phyloP scores from a whole-genome alignment of 2,888 invertebrate species.

The Acanthosoma haemorrhoidale region DNA sequence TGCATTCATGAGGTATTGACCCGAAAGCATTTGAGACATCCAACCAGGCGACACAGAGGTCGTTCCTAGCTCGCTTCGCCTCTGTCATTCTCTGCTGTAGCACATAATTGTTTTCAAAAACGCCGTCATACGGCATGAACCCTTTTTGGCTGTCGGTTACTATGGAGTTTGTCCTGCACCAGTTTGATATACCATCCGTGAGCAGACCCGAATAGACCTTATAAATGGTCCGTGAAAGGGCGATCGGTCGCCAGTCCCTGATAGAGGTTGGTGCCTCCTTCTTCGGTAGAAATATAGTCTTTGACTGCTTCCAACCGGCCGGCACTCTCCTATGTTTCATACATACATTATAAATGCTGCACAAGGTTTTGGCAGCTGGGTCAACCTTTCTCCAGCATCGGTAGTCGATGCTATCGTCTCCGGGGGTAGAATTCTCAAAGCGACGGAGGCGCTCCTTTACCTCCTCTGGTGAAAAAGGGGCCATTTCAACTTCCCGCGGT shows the following conservation, averaged over 20 bases:
- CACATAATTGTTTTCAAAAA: slow-evolving; percentile 32
- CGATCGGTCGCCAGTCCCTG: slow-evolving; percentile 44
- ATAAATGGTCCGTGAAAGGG: too few relatives aligned
- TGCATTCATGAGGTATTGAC: slow-evolving; percentile 1
- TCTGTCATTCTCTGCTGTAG: too few relatives aligned
- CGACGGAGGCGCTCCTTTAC: too few relatives aligned
- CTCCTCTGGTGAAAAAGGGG: too few relatives aligned
- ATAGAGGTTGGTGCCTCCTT: slow-evolving; percentile 36
- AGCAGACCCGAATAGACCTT: slow-evolving; percentile 40
- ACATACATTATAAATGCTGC: not conserved
- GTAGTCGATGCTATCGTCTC: not conserved
- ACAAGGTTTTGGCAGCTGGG: not conserved
- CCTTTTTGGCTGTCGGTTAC: too few relatives aligned
- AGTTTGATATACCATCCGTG: too few relatives aligned
- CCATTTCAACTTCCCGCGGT: too few relatives aligned
- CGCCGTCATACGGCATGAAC: not conserved
- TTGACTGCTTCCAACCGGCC: slow-evolving; percentile 31
- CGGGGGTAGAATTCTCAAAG: too few relatives aligned
- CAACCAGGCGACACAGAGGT: too few relatives aligned
- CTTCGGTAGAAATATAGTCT: too few relatives aligned
- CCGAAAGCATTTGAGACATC: slow-evolving; percentile 29
- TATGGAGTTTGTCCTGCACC: too few relatives aligned
- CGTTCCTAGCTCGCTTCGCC: not conserved
- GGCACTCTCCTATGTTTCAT: slow-evolving; percentile 6
- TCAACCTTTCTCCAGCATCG: not conserved